Evolutionary conservation across 2,797 vertebrate species (phyloP).

Genomic region (Urosaurus nigricauda): DNA sequence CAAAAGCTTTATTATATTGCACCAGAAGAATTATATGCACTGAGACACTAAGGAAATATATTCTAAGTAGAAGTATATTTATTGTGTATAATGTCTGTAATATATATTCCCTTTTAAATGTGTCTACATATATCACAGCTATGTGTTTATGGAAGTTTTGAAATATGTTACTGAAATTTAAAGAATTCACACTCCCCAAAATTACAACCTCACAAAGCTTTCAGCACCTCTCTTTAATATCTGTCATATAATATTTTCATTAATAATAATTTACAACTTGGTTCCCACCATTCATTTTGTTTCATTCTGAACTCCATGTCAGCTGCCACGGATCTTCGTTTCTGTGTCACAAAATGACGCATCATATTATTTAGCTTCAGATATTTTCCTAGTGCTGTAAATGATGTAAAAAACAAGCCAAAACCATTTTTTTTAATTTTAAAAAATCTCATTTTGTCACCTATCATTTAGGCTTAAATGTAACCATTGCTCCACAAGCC

Average conservation of each 20-base stretch:
- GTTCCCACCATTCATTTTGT: slow-evolving; percentile 2
- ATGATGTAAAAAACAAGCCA: no score
- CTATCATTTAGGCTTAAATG: no score
- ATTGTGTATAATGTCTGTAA: slow-evolving; percentile 7
- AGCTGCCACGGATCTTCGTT: neutral
- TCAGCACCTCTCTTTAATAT: slow-evolving; percentile 1
- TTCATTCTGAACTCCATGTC: neutral
- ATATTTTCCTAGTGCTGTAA: neutral
- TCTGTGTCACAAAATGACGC: neutral
- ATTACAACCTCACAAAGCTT: slow-evolving; percentile 25
- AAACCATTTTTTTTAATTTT: no score
- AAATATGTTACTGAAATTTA: slow-evolving; percentile 22
- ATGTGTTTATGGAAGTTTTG: slow-evolving; percentile 23
- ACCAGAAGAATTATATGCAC: slow-evolving; percentile 25
- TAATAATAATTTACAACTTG: slow-evolving; percentile 9
- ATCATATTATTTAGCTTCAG: neutral
- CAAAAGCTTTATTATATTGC: neutral
- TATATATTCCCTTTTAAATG: slow-evolving; percentile 28
- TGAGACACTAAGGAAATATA: slow-evolving; percentile 24
- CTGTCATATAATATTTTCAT: neutral
- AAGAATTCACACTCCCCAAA: slow-evolving; percentile 21
- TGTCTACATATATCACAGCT: slow-evolving; percentile 26
- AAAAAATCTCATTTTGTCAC: no score
- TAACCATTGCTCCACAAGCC: no score
- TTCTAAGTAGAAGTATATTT: slow-evolving; percentile 26